Percentiles rank a stretch among this genome's conserved stretches.
Conservation (phyloP, 2,797 vertebrate species). For the Lepilemur ruficaudatus region DNA sequence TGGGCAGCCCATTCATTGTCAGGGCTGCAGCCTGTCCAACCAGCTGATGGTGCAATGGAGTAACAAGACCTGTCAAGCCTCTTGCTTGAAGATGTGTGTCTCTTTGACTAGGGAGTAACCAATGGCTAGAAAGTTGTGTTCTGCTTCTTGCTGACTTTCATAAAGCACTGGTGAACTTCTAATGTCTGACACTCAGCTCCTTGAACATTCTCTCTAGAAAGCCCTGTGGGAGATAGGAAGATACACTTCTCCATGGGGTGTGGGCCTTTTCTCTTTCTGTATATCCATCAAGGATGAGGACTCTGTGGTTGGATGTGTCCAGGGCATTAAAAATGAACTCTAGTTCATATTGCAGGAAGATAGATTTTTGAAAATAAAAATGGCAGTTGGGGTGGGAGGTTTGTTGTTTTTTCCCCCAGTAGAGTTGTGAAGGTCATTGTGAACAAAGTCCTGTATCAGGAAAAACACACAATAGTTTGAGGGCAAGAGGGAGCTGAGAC, state of each 20-base stretch:
- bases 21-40: not conserved
- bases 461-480: not conserved
- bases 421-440: not conserved
- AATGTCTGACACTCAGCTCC: not conserved
- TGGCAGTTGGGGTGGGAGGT: not conserved
- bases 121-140: not conserved
- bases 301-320: not conserved
- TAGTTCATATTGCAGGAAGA: not conserved
- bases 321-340: not conserved
- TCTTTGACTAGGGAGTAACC: not conserved
- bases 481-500: not conserved
- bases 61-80: not conserved
- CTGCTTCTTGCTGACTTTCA: not conserved
- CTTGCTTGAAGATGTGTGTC: not conserved
- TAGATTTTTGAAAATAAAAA: conserved; percentile 17
- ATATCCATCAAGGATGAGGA: not conserved
- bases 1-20: not conserved
- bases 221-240: not conserved
- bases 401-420: not conserved
- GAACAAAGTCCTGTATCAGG: not conserved
- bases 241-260: not conserved
- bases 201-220: not conserved
- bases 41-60: not conserved
- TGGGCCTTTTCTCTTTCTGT: not conserved
- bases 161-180: not conserved